phyloP scores from a whole-genome alignment of 2,888 invertebrate species.

The Melipona beecheii region DNA sequence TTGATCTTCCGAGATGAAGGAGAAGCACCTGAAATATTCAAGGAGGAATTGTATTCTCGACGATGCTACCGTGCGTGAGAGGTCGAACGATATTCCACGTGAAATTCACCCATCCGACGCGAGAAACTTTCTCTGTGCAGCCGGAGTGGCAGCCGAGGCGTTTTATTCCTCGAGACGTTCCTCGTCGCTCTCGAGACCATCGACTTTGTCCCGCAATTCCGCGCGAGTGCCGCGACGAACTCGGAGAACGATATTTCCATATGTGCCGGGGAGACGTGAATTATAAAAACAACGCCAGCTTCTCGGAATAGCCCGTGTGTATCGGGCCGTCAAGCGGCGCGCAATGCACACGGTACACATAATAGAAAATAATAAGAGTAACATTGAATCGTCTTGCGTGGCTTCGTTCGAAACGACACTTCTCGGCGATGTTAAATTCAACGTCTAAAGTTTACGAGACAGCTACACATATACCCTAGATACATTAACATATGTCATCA shows the following conservation, averaged over 20 bases:
- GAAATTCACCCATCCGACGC: constrained; percentile 28
- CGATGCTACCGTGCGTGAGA: constrained; percentile 26
- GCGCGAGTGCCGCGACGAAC: constrained; percentile 19
- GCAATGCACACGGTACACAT: no score
- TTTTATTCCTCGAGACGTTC: constrained; percentile 52
- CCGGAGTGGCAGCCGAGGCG: constrained; percentile 12
- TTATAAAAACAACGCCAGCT: constrained; percentile 5
- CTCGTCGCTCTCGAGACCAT: constrained; percentile 37
- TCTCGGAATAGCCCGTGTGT: background rate
- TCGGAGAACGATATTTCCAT: constrained; percentile 15
- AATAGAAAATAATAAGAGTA: no score
- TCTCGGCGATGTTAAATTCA: no score
- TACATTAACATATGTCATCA: no score
- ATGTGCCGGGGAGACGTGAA: background rate
- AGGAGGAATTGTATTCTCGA: constrained; percentile 41
- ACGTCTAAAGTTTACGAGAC: no score
- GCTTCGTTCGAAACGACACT: no score
- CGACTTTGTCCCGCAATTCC: constrained; percentile 39
- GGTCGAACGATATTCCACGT: constrained; percentile 48
- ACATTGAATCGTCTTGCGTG: no score
- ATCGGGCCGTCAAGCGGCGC: background rate
- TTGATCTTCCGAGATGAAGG: constrained; percentile 51
- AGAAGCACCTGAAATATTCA: constrained; percentile 48
- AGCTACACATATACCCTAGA: no score
- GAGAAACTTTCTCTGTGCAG: constrained; percentile 22